Percentiles rank a stretch among this genome's conserved stretches.
phyloP scores from a whole-genome alignment of 2,797 vertebrate genomes.

The Decapterus maruadsi region DNA sequence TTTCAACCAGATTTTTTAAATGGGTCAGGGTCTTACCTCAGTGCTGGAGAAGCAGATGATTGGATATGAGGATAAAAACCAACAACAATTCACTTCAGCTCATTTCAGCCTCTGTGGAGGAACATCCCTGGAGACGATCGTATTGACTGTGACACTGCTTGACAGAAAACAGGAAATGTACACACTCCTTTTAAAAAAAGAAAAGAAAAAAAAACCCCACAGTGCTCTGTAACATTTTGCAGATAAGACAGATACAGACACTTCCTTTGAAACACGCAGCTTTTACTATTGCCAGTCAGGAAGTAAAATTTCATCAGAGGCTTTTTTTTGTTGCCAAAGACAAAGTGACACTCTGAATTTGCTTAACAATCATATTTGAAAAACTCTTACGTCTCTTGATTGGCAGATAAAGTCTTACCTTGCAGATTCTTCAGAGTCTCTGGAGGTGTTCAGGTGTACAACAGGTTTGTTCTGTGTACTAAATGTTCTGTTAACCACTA shows the following conservation, averaged over 20 bases:
- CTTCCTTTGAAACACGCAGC: slow-evolving; percentile 25
- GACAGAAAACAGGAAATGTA: slow-evolving; percentile 70
- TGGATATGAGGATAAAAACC: not conserved
- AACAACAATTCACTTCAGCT: slow-evolving; percentile 35
- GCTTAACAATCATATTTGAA: not conserved
- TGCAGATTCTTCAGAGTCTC: not conserved
- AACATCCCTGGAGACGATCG: slow-evolving; percentile 21
- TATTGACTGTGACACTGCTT: slow-evolving; percentile 7
- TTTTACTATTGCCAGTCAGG: not conserved
- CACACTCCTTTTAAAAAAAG: slow-evolving; percentile 1
- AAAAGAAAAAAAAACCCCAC: not conserved
- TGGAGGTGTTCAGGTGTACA: slow-evolving; percentile 4
- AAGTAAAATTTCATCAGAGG: not conserved
- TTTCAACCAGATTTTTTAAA: not conserved
- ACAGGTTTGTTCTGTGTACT: slow-evolving; percentile 17
- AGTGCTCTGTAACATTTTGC: slow-evolving; percentile 12
- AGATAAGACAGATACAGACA: slow-evolving; percentile 21
- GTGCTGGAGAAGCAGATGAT: slow-evolving; percentile 9
- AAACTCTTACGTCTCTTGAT: not conserved
- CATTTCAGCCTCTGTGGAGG: slow-evolving; percentile 45
- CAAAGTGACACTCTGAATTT: fast-evolving
- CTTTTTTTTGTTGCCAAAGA: not conserved
- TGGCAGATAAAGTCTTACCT: slow-evolving; percentile 44
- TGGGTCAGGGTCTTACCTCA: slow-evolving; percentile 57
- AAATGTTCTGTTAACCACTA: slow-evolving; percentile 9